phyloP scores from a whole-genome alignment of 1,140 invertebrate genomes.

The Heliconius hermathena region DNA sequence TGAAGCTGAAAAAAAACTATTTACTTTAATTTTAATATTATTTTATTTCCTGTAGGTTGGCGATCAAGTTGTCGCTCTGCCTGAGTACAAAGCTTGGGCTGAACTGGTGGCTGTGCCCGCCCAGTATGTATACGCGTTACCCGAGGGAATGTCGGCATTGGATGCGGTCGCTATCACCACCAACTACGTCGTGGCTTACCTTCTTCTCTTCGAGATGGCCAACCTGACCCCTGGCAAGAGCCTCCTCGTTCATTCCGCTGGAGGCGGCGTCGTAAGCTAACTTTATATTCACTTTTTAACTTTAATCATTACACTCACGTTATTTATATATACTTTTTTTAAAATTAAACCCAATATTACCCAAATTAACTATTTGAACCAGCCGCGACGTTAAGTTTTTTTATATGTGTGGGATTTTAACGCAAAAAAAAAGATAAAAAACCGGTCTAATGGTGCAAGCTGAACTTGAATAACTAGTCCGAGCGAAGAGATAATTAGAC shows the following conservation, averaged over 20 bases:
- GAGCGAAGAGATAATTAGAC: constrained; percentile 21
- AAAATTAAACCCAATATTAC: not conserved
- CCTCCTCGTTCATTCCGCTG: constrained; percentile 92
- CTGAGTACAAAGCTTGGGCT: constrained; percentile 92
- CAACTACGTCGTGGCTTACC: constrained; percentile 93
- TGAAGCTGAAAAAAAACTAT: too few species aligned
- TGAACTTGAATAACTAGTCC: constrained; percentile 28
- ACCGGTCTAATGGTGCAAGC: constrained; percentile 23
- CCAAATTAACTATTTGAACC: not conserved
- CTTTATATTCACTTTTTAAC: constrained; percentile 17
- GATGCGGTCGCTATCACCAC: constrained; percentile 92
- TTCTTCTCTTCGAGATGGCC: constrained; percentile 92
- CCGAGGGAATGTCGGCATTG: constrained; percentile 88
- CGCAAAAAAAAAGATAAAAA: constrained; percentile 28
- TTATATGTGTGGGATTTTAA: constrained; percentile 16
- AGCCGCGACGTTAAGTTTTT: constrained; percentile 7
- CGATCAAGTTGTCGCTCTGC: constrained; percentile 92
- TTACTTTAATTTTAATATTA: not conserved
- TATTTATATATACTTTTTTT: not conserved
- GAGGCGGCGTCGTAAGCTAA: constrained; percentile 92
- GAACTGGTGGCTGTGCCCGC: constrained; percentile 90
- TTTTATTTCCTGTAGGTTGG: constrained; percentile 83
- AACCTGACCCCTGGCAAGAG: constrained; percentile 90
- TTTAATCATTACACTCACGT: not conserved
- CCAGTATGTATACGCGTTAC: constrained; percentile 90